Base-by-base conservation (phyloP, 2,888 invertebrate genomes). In the Drosophila cognata region DNA sequence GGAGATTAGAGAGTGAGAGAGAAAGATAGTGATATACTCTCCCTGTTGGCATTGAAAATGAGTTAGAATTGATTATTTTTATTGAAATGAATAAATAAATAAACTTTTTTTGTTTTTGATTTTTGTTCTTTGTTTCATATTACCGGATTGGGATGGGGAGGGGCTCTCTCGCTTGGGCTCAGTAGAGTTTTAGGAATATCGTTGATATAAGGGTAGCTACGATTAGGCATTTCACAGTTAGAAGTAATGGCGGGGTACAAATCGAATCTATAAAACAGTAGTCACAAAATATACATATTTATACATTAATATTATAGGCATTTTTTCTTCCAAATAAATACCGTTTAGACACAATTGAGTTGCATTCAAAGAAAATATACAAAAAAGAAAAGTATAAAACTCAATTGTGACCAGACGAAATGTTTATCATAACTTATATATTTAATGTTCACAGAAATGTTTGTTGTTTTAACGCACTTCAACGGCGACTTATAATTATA, bases 191-290 rank as follows among this genome's bases (percentile, higher is more conserved):
- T 79, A 87, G 80, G 79, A 79, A 77, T 79, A 89, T 68, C 84
- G 86, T 86, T 70, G 86, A 86, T 77, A 79, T 69, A 65, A 86
- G 72, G 75, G 70, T 81, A 71, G 84, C 89, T 74, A 90, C 62
- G 87, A 86, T 79, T 74, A 86, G 69, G 75, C 82, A 90, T 88
- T 89, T 88, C 84, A 77, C 89, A 81, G 89, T 89, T 88, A 89
- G 80, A 68, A 82, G 82, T 79, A 80, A 85, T 80, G 82, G 74
- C 82, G 77, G 87, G 82, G 70, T 79, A 87, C 75, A 86, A 76
- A 90, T 79, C 79, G 89, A 79, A 87, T 89, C 86, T 87, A 87
- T 84, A 87, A 85, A 77, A 77, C 69, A 87, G 88, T 87, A 80
- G 78, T 88, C 73, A 88, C 88, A 85, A 85, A 85, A 89, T 69